Base-by-base conservation (phyloP, 2,797 vertebrate species). In the Protosalanx chinensis region DNA sequence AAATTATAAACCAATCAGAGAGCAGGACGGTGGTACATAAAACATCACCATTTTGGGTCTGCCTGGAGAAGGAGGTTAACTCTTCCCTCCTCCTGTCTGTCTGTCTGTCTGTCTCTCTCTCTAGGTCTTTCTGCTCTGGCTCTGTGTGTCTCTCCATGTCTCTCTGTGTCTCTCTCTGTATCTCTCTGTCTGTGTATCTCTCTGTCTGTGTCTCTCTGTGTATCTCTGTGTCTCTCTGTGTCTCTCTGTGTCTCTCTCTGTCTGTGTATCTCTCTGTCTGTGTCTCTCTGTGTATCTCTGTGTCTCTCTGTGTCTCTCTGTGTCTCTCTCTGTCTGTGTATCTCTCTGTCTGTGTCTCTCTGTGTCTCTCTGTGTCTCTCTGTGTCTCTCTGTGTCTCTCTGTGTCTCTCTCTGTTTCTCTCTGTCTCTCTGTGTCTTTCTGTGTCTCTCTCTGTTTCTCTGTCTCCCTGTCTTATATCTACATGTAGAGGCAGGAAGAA, bases 381-480 rank as follows among this genome's bases (percentile, higher is more conserved):
- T 57, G 13, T 57, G 13, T 57, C 1, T 57, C 10, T 57, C 15
- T 16, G 13, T 20, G 16, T 64, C 63, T 46, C 16, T 67, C 16
- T 62, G 58, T 79, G 32, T 49, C 57, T 61, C 15, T 68, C 51
- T 56, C 23, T 57, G 35, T 66, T 30, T 68, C 58, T 30, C 3
- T 37, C 12, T 12, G 8, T 49, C 37, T 8, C 49, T 30, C 15
- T 23, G 13, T 66, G 18, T 30, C 6, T 63, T 64, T 27, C 60
- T 37, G 16, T n/a, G 4, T 5, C 10, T 12, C n/a, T n/a, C n/a
- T n/a, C n/a, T n/a, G 4, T 57, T 16, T 57, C 6, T 16, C 12
- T 57, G 3, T 15, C 2, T n/a, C n/a, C n/a, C n/a, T n/a, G 23
- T 27, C 0, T 27, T 57, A 16, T 59, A 37, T 4, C 8, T 23